Evolutionary conservation across 2,797 vertebrate genomes (phyloP).

Genomic region (Chromis chromis): DNA sequence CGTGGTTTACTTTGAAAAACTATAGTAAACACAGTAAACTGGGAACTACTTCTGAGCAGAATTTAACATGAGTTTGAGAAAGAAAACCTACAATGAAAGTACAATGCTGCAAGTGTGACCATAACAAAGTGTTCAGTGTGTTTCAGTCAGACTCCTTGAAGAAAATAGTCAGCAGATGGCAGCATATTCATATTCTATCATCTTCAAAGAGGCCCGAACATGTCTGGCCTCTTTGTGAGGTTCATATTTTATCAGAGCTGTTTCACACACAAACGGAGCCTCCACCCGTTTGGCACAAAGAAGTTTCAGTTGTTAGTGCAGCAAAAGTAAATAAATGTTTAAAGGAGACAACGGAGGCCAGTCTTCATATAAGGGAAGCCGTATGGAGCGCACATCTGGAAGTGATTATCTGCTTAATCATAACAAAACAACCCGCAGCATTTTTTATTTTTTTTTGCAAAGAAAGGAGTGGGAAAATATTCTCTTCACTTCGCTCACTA

Average conservation of each 20-base stretch:
- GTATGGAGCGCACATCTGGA: conserved; percentile 64
- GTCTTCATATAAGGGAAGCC: conserved; percentile 24
- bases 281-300: neutral
- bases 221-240: neutral
- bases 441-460: too few species aligned
- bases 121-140: too few species aligned
- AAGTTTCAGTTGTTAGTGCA: neutral
- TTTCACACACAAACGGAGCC: neutral
- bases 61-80: too few species aligned
- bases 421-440: conserved; percentile 39
- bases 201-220: neutral
- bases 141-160: too few species aligned
- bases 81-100: too few species aligned
- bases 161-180: conserved; percentile 61
- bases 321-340: neutral
- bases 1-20: too few species aligned
- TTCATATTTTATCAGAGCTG: conserved; percentile 1
- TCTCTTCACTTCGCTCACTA: too few species aligned
- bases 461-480: too few species aligned
- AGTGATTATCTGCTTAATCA: conserved; percentile 60
- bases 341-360: conserved; percentile 15
- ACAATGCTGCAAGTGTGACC: too few species aligned
- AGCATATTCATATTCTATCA: conserved; percentile 31
- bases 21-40: too few species aligned
- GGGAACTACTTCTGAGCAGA: too few species aligned